Evolutionary conservation across 2,113 vertebrate genomes (phyloP), one percentile per base, ranked within the genome.

Genomic region (Butastur rufipennis): DNA sequence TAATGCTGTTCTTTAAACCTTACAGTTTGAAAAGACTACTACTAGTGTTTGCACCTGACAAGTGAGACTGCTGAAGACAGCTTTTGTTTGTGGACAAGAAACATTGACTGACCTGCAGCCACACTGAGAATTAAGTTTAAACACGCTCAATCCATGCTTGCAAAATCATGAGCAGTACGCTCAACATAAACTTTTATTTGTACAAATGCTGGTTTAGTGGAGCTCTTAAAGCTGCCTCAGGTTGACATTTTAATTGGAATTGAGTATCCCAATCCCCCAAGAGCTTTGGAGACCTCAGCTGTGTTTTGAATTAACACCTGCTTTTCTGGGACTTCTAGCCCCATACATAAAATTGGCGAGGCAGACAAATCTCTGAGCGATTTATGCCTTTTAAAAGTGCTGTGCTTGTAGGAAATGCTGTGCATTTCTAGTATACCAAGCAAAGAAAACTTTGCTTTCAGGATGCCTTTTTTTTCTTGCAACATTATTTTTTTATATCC

Each of bases 261-360:
- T 74, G 63, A 81, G 67, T 72, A 86, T 86, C 38, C 12, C 15
- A 38, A 22, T 80, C 18, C 18, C 62, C 6, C 40, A 38, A 52
- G 84, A 94, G 68, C 77, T 92, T 88, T 95, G 65, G 88, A 92
- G 74, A 84, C 56, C 72, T 92, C 86, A 93, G 83, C 68, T 94
- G 85, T 78, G 82, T 92, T 96, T 92, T 56, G 67, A 88, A 96
- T 61, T 55, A 87, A 65, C 93, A 87, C 70, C 70, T 94, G 81
- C 84, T 94, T 86, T 89, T 87, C 38, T 59, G 40, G 40, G 56
- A 68, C 74, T 87, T 83, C 31, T 72, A 65, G 25, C 86, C 34
- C 52, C 48, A 16, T 62, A 42, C 7, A 5, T 70, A 15, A 43
- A 81, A 25, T 48, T 93, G 80, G n/a, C 12, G 3, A 88, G 42